phyloP scores from a whole-genome alignment of 1,140 invertebrate genomes.

The Caenorhabditis brenneri region DNA sequence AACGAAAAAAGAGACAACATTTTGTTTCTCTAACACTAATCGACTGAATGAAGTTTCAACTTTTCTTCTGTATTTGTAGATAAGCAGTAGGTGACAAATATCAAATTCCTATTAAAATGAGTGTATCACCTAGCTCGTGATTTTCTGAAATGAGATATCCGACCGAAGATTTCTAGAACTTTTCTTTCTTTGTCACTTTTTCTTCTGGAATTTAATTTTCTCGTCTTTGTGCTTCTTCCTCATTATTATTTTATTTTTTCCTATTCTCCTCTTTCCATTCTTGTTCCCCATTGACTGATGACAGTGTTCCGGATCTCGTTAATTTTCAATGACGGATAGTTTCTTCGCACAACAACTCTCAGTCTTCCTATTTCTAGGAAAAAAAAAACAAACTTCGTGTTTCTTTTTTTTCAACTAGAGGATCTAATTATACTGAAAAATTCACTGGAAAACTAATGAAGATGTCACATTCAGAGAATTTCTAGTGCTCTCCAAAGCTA shows the following conservation, averaged over 20 bases:
- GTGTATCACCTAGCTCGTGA: background rate
- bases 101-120: background rate
- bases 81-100: background rate
- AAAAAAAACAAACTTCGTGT: too few species aligned
- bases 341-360: background rate
- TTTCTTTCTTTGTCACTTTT: background rate
- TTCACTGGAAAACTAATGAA: too few species aligned
- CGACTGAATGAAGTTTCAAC: background rate
- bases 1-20: background rate
- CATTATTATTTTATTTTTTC: background rate
- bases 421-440: too few species aligned
- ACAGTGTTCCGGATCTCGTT: background rate
- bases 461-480: too few species aligned
- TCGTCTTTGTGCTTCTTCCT: background rate
- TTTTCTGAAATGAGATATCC: background rate
- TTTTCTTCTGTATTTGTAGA: background rate
- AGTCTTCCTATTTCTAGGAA: background rate
- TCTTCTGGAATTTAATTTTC: background rate
- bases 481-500: too few species aligned
- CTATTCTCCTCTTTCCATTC: background rate
- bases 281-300: background rate
- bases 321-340: background rate
- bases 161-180: background rate
- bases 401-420: too few species aligned
- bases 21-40: constrained; percentile 14